Evolutionary conservation across 2,797 vertebrate species (phyloP).

Genomic region (Cichlasoma orientale): DNA sequence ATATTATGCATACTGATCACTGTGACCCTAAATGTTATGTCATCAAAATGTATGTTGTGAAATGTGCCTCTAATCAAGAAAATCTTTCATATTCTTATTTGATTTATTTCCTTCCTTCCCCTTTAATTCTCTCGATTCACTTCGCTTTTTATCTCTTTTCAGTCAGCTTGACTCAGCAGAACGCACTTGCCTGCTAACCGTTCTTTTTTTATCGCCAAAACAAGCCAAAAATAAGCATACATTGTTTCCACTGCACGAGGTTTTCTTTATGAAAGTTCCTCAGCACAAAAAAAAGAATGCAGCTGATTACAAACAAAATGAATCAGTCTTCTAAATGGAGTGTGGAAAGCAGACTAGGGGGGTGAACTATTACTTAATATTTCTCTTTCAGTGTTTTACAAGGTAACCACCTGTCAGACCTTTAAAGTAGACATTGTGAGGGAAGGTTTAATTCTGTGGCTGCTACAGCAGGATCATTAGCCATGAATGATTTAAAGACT

Average conservation of each 20-base stretch:
- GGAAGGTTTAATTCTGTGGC: conserved; percentile 4
- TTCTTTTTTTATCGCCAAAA: not conserved
- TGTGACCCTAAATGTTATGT: no score
- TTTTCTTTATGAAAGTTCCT: no score
- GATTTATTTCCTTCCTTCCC: not conserved
- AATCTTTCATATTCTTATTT: not conserved
- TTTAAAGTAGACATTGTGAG: not conserved
- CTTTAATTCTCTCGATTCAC: not conserved
- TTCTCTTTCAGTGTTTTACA: not conserved
- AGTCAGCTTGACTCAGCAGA: not conserved
- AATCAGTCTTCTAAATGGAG: not conserved
- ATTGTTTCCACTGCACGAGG: not conserved
- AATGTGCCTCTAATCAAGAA: not conserved
- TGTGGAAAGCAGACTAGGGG: not conserved
- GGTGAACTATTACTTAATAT: not conserved
- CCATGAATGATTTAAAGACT: conserved; percentile 39
- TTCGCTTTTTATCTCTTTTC: not conserved
- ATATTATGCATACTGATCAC: not conserved
- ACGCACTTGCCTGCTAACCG: accelerated
- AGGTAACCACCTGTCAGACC: not conserved
- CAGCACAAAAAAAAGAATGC: no score
- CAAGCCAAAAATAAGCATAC: not conserved
- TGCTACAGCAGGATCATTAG: conserved; percentile 8
- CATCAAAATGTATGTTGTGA: not conserved
- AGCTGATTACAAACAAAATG: not conserved